phyloP scores from a whole-genome alignment of 2,888 invertebrate genomes.

The Galeruca laticollis region DNA sequence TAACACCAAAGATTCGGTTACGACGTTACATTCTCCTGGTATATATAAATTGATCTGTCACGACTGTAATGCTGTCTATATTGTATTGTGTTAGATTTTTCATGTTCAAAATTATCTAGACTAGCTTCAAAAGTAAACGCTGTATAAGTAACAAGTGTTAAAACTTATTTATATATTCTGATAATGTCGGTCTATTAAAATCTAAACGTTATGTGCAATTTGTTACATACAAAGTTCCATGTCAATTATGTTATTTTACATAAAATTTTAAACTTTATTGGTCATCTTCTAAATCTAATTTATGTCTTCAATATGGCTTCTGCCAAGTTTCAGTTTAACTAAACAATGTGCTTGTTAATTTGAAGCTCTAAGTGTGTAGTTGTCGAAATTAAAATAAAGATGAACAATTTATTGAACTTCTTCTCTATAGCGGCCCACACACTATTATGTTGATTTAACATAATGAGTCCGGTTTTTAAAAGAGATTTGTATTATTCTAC shows the following conservation, averaged over 20 bases:
- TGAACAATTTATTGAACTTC: conserved; percentile 26
- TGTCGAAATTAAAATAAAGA: conserved; percentile 34
- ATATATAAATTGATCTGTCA: too few relatives aligned
- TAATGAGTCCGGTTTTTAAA: background rate
- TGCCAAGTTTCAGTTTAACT: conserved; percentile 10
- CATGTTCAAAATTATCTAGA: too few relatives aligned
- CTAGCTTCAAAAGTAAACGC: too few relatives aligned
- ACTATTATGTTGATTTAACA: conserved; percentile 5
- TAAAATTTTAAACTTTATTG: background rate
- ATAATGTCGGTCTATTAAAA: background rate
- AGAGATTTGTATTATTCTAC: too few relatives aligned
- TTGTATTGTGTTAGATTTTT: too few relatives aligned
- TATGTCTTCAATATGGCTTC: conserved; percentile 8
- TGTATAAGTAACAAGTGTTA: too few relatives aligned
- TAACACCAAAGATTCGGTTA: too few relatives aligned
- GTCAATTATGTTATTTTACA: background rate
- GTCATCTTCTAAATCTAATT: background rate
- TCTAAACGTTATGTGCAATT: background rate
- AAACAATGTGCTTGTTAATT: conserved; percentile 31
- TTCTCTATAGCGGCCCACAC: conserved; percentile 17
- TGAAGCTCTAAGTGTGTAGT: conserved; percentile 17
- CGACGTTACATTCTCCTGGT: too few relatives aligned
- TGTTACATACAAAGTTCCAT: too few relatives aligned
- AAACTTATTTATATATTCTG: background rate
- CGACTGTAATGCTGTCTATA: too few relatives aligned